A percentile compares a stretch with the other conserved stretches of the same genome.
phyloP scores from a whole-genome alignment of 2,797 vertebrate species.

The Chaetophractus vellerosus region DNA sequence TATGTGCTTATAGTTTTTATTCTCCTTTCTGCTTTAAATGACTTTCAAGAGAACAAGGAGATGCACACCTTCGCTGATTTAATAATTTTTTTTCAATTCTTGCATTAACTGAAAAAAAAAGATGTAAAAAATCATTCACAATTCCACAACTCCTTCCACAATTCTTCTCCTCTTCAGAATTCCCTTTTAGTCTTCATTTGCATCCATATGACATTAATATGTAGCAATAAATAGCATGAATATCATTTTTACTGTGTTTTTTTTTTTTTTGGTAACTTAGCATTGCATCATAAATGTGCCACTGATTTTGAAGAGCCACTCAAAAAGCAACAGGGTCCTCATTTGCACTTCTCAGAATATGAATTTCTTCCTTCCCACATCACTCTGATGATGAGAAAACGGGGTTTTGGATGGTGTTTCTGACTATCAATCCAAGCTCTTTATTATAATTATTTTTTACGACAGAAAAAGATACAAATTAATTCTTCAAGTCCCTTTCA shows the following conservation, averaged over 20 bases:
- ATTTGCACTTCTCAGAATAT: background rate
- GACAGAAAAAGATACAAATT: background rate
- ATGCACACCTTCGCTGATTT: background rate
- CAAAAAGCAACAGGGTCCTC: conserved; percentile 9
- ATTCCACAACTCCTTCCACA: background rate
- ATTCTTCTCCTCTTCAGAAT: background rate
- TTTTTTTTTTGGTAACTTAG: background rate
- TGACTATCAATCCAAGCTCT: background rate
- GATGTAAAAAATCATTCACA: background rate
- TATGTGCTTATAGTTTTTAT: background rate
- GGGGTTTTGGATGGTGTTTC: background rate
- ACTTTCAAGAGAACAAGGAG: background rate
- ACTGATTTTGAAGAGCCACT: conserved; percentile 56
- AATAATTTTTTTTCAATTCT: background rate
- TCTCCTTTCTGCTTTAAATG: background rate
- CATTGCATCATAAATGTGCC: background rate
- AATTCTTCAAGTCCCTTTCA: background rate
- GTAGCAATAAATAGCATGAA: background rate
- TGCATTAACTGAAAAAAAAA: background rate
- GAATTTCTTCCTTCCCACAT: background rate
- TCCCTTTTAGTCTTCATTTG: background rate
- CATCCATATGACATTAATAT: background rate
- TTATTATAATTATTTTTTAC: conserved; percentile 30
- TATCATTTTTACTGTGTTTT: background rate
- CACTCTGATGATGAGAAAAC: background rate